phyloP scores from a whole-genome alignment of 2,113 vertebrate genomes.

The Progne subis region DNA sequence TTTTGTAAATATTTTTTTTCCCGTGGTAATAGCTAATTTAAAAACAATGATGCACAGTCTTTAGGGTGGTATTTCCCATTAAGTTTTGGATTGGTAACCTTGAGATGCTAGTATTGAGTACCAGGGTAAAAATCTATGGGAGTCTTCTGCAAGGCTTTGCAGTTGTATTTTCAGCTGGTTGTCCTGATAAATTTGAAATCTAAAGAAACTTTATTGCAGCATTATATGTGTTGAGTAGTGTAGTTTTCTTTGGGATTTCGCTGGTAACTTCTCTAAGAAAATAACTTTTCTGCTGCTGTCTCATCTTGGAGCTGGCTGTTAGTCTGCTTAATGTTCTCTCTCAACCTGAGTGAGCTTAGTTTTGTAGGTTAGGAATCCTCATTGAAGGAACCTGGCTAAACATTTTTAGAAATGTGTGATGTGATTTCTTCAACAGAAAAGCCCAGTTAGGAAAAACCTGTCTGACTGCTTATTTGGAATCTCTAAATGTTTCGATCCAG shows the following conservation, averaged over 20 bases:
- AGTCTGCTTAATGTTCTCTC: neutral
- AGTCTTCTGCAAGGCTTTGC: neutral
- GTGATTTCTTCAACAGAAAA: neutral
- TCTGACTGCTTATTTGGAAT: neutral
- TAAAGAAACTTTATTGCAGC: neutral
- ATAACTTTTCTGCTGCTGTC: neutral
- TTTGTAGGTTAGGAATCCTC: neutral
- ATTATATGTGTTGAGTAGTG: neutral
- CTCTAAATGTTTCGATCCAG: rapidly evolving
- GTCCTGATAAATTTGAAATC: neutral
- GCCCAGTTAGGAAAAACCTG: neutral
- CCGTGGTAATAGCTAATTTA: neutral
- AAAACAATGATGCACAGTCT: neutral
- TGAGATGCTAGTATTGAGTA: neutral
- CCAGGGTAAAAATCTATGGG: neutral
- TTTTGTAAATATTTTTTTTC: neutral
- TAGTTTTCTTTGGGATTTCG: neutral
- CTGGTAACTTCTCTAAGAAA: neutral
- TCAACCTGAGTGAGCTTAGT: neutral
- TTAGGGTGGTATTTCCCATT: neutral
- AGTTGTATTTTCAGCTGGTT: neutral
- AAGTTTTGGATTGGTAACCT: neutral
- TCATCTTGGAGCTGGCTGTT: neutral
- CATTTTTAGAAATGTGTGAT: neutral
- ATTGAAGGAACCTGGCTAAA: neutral